Evolutionary conservation across 2,888 invertebrate genomes (phyloP).

Genomic region (Oeneis ivallda): DNA sequence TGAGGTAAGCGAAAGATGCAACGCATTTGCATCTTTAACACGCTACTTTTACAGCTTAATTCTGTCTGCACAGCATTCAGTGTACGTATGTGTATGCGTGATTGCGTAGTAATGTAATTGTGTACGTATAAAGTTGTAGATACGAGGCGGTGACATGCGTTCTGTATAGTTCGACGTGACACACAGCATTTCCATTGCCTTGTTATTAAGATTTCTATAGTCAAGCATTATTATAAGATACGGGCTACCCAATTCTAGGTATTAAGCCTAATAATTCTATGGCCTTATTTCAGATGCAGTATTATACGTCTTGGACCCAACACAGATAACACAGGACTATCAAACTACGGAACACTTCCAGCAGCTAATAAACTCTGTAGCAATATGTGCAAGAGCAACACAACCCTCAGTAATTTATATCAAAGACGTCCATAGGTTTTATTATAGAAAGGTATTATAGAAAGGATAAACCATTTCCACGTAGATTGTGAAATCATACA

Average conservation of each 20-base stretch:
- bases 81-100: too few species aligned
- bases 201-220: too few species aligned
- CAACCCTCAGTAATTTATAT: constrained; percentile 64
- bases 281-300: constrained; percentile 53
- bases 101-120: too few species aligned
- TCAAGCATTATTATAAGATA: neutral
- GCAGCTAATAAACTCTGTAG: constrained; percentile 45
- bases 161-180: too few species aligned
- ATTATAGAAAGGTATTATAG: constrained; percentile 62
- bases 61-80: too few species aligned
- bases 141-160: too few species aligned
- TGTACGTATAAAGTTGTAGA: too few species aligned
- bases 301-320: constrained; percentile 57
- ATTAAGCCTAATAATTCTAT: neutral
- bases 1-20: too few species aligned
- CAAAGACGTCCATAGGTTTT: constrained; percentile 56
- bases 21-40: too few species aligned
- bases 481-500: neutral
- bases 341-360: constrained; percentile 44
- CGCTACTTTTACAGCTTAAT: too few species aligned
- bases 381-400: constrained; percentile 52
- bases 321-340: constrained; percentile 43
- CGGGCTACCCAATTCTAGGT: neutral
- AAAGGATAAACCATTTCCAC: neutral
- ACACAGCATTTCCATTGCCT: too few species aligned